Percentiles rank a stretch among this genome's conserved stretches.
These are phyloP conservation scores for Zaprionus nigranus DNA, from an alignment of 1,140 invertebrate genomes.

Conservation along the genomic window DNA sequence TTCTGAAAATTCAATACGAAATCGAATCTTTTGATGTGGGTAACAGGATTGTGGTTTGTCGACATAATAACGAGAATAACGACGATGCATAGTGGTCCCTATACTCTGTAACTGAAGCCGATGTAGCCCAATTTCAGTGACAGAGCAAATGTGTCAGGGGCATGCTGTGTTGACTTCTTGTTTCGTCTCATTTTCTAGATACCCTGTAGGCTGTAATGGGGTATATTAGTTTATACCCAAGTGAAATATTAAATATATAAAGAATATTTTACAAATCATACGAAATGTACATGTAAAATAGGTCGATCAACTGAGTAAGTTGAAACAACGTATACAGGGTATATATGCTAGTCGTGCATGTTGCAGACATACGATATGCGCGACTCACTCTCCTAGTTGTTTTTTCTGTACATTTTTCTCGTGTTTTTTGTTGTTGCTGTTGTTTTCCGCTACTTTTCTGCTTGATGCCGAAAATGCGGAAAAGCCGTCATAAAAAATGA, in stretches of 20 bases:
- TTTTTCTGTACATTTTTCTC: conserved; percentile 1
- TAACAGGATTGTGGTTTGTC: background rate
- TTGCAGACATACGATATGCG: background rate
- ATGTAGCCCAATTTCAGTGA: conserved; percentile 19
- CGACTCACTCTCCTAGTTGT: background rate
- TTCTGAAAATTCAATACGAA: background rate
- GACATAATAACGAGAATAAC: background rate
- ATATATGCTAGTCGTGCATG: background rate
- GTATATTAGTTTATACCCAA: background rate
- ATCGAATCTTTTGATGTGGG: background rate
- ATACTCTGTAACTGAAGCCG: conserved; percentile 21
- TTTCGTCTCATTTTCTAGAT: conserved; percentile 14
- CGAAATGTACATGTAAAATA: background rate
- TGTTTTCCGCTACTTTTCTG: conserved; percentile 38
- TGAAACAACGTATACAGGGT: background rate
- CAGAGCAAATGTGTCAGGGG: conserved; percentile 39
- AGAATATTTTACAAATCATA: too few species aligned
- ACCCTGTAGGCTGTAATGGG: conserved; percentile 13
- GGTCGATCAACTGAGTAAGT: background rate
- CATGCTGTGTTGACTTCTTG: conserved; percentile 31
- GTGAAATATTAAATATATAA: too few species aligned
- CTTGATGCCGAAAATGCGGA: conserved; percentile 69
- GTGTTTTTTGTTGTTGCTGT: conserved; percentile 8
- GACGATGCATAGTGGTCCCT: background rate
- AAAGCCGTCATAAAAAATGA: conserved; percentile 78